Conservation (phyloP, 2,888 invertebrate species). For the Mycalesis mineus region DNA sequence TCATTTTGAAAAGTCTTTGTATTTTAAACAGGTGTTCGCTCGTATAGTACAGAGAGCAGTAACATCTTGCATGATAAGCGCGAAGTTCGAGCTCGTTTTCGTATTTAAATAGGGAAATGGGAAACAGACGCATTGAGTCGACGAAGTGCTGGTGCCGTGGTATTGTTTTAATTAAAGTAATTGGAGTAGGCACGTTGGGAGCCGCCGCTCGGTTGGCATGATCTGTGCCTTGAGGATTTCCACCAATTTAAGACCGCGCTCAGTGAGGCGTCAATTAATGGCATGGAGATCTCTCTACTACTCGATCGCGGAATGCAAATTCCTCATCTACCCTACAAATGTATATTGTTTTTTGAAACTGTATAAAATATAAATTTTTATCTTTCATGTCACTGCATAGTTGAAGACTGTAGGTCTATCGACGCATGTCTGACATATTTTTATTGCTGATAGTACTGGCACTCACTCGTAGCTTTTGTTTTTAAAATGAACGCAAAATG, state of each 20-base stretch:
- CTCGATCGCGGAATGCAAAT: slow-evolving; percentile 46
- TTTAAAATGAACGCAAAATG: slow-evolving; percentile 14
- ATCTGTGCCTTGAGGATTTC: slow-evolving; percentile 77
- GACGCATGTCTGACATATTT: slow-evolving; percentile 13
- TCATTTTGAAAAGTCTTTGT: slow-evolving; percentile 4
- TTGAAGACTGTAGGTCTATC: not conserved
- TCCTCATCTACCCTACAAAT: slow-evolving; percentile 20
- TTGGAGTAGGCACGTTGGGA: slow-evolving; percentile 75
- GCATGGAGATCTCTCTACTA: slow-evolving; percentile 49
- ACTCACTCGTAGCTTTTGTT: slow-evolving; percentile 16
- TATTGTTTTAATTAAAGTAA: slow-evolving; percentile 79
- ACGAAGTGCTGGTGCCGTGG: slow-evolving; percentile 71
- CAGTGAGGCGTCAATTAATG: slow-evolving; percentile 70
- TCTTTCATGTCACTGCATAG: not conserved
- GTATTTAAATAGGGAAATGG: slow-evolving; percentile 78
- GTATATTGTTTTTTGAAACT: slow-evolving; percentile 20
- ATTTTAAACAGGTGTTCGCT: slow-evolving; percentile 40
- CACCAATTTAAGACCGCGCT: slow-evolving; percentile 72
- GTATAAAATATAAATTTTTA: slow-evolving; percentile 20
- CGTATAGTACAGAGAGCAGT: slow-evolving; percentile 53
- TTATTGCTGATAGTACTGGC: not conserved
- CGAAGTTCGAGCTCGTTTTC: slow-evolving; percentile 71
- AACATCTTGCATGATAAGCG: slow-evolving; percentile 72
- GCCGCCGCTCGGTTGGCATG: slow-evolving; percentile 68
- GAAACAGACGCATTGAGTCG: slow-evolving; percentile 75